Evolutionary conservation across 1,140 invertebrate genomes (phyloP).

Genomic region (Drosophila nikananu): DNA sequence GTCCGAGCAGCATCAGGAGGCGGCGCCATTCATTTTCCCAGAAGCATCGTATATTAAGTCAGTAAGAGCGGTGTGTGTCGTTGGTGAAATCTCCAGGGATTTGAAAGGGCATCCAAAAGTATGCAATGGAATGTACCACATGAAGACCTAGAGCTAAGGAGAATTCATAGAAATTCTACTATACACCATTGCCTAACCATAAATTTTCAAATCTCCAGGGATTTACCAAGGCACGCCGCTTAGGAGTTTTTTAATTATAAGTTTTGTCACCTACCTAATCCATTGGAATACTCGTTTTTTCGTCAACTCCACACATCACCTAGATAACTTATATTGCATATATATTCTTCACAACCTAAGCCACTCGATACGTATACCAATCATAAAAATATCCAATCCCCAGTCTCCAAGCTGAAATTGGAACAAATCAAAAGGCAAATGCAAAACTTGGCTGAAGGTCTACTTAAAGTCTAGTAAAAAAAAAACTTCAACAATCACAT

Average conservation of each 20-base stretch:
- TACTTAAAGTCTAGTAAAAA: slow-evolving; percentile 25
- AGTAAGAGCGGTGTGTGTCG: neutral
- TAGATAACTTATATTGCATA: slow-evolving; percentile 50
- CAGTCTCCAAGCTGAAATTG: slow-evolving; percentile 30
- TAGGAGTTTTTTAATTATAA: slow-evolving; percentile 28
- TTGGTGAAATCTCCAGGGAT: slow-evolving; percentile 12
- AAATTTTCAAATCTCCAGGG: slow-evolving; percentile 6
- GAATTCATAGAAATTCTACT: neutral
- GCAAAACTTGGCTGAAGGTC: slow-evolving; percentile 24
- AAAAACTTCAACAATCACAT: slow-evolving; percentile 47
- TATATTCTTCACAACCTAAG: slow-evolving; percentile 43
- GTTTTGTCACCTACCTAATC: slow-evolving; percentile 35
- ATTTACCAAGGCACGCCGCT: neutral
- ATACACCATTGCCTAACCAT: neutral
- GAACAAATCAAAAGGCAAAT: slow-evolving; percentile 40
- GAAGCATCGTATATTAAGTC: slow-evolving; percentile 41
- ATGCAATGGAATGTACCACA: neutral
- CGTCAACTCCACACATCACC: slow-evolving; percentile 41
- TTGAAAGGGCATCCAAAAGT: neutral
- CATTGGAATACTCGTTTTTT: slow-evolving; percentile 48
- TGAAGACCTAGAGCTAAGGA: too few species aligned
- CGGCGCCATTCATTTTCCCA: slow-evolving; percentile 22
- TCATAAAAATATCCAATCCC: slow-evolving; percentile 40
- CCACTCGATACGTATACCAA: slow-evolving; percentile 46
- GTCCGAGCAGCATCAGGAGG: neutral